Evolutionary conservation across 2,888 invertebrate species (phyloP).

Genomic region (Sinopyrophorus schimmeli): DNA sequence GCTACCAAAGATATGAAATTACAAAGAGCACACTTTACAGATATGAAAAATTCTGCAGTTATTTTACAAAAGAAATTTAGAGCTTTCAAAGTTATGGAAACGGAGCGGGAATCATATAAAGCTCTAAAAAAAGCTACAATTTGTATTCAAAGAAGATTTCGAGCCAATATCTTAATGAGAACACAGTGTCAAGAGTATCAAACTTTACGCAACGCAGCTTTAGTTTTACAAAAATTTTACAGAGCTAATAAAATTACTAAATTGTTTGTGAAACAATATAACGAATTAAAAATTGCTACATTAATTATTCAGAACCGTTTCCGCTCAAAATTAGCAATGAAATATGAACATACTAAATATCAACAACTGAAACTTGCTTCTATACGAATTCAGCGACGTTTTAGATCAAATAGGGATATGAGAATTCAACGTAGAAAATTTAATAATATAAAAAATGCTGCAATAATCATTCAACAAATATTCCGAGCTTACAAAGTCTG

Average conservation of each 20-base stretch:
- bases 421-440: background rate
- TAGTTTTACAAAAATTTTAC: conserved; percentile 48
- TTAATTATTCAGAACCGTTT: conserved; percentile 55
- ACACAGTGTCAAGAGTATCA: conserved; percentile 41
- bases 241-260: conserved; percentile 23
- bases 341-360: conserved; percentile 42
- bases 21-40: conserved; percentile 22
- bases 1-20: conserved; percentile 38
- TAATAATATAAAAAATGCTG: too few relatives aligned
- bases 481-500: conserved; percentile 37
- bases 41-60: conserved; percentile 47
- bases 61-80: conserved; percentile 59
- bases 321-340: conserved; percentile 47
- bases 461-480: conserved; percentile 40
- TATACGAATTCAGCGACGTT: conserved; percentile 48
- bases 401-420: conserved; percentile 32
- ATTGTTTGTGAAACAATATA: conserved; percentile 36
- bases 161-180: conserved; percentile 46
- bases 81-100: conserved; percentile 53
- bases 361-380: conserved; percentile 39
- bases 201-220: conserved; percentile 38
- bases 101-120: conserved; percentile 24
- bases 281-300: conserved; percentile 50
- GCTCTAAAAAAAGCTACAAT: conserved; percentile 51
- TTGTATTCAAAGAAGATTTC: conserved; percentile 54